Evolutionary conservation across 1,140 invertebrate species (phyloP).

Genomic region (Whitmania pigra): DNA sequence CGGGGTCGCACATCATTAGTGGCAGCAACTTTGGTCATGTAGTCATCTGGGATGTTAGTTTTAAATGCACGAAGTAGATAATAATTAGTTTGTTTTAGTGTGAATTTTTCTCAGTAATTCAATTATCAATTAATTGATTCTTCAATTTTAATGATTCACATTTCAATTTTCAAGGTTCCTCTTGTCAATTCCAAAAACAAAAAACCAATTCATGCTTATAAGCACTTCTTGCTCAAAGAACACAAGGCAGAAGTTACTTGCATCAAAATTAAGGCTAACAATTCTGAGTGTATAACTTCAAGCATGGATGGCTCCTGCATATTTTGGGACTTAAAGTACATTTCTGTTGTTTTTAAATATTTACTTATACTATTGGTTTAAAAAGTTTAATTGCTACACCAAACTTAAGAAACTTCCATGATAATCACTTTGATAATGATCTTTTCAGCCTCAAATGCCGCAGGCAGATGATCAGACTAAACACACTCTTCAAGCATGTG

Average conservation of each 20-base stretch:
- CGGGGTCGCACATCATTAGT: slow-evolving; percentile 60
- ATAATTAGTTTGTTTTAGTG: not conserved
- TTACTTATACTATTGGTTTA: not conserved
- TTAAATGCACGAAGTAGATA: not conserved
- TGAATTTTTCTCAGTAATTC: slow-evolving; percentile 1
- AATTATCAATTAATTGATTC: not conserved
- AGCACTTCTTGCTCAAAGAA: slow-evolving; percentile 58
- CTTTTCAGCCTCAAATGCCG: slow-evolving; percentile 51
- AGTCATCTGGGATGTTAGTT: slow-evolving; percentile 16
- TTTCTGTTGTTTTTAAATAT: slow-evolving; percentile 11
- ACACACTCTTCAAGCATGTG: slow-evolving; percentile 72
- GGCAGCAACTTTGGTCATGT: slow-evolving; percentile 42
- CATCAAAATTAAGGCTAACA: slow-evolving; percentile 60
- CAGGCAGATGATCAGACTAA: slow-evolving; percentile 68
- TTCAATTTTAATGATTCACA: not conserved
- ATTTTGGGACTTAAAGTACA: slow-evolving; percentile 65
- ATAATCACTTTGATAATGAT: not conserved
- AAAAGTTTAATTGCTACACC: not conserved
- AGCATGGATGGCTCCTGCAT: slow-evolving; percentile 79
- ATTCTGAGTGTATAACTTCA: slow-evolving; percentile 68
- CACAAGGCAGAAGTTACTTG: slow-evolving; percentile 73
- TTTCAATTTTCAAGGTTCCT: not conserved
- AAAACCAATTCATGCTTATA: slow-evolving; percentile 24
- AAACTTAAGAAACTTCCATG: not conserved
- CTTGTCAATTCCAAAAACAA: slow-evolving; percentile 19